These are phyloP conservation scores for Hybognathus amarus DNA, from an alignment of 2,797 vertebrate species.

Conservation along the genomic window DNA sequence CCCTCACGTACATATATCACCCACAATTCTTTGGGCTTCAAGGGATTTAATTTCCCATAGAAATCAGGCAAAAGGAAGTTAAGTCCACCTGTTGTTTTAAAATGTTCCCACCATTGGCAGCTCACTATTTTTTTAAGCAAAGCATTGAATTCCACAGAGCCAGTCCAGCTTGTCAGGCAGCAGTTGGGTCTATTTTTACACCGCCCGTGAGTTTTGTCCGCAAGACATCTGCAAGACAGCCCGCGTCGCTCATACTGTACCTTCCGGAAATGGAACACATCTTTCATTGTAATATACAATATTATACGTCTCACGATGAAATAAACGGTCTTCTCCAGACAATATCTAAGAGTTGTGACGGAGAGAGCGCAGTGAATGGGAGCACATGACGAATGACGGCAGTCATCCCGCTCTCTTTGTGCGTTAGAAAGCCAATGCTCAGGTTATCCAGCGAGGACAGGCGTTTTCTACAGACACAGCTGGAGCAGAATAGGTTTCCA, in stretches of 20 bases:
- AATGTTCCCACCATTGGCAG: background rate
- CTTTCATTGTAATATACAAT: conserved; percentile 48
- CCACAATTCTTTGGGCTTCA: background rate
- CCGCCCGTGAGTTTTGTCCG: conserved; percentile 39
- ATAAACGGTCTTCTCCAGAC: conserved; percentile 35
- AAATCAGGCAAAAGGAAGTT: background rate
- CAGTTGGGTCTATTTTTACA: conserved; percentile 56
- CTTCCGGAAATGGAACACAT: conserved; percentile 41
- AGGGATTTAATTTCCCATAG: background rate
- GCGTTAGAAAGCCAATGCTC: background rate
- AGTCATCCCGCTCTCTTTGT: background rate
- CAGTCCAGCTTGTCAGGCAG: conserved; percentile 29
- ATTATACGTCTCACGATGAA: conserved; percentile 40
- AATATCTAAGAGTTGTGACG: conserved; percentile 22
- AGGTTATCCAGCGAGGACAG: conserved; percentile 28
- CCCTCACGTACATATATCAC: background rate
- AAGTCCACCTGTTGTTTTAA: background rate
- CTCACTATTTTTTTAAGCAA: background rate
- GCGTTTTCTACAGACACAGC: conserved; percentile 8
- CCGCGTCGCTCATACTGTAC: conserved; percentile 22
- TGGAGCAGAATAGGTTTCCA: conserved; percentile 40
- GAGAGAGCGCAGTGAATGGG: conserved; percentile 5
- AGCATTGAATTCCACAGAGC: conserved; percentile 9
- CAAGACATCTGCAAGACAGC: conserved; percentile 49
- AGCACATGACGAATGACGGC: conserved; percentile 8